A percentile compares a stretch with the other conserved stretches of the same genome.
Evolutionary conservation across 2,888 invertebrate species (phyloP).

Genomic region (Morpho helenor): DNA sequence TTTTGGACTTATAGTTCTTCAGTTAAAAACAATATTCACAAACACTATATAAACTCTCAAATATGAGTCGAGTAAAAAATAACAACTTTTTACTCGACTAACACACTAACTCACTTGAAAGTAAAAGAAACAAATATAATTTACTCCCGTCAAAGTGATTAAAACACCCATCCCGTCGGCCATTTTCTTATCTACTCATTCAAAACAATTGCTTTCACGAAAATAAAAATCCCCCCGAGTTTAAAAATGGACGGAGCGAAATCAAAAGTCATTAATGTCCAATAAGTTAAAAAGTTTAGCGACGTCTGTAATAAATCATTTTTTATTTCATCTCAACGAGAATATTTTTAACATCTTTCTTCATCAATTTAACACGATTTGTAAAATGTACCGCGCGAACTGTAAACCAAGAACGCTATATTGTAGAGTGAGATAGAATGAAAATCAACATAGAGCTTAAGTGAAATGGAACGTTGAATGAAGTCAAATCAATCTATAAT

Average conservation of each 20-base stretch:
- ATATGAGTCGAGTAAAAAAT: too few relatives aligned
- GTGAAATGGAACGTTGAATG: too few relatives aligned
- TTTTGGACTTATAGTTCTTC: too few relatives aligned
- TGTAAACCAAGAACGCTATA: not conserved
- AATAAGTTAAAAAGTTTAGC: conserved; percentile 76
- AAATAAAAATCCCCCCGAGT: conserved; percentile 27
- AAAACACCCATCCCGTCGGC: not conserved
- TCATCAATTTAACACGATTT: conserved; percentile 74
- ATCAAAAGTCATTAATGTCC: conserved; percentile 77
- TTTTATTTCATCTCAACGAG: conserved; percentile 71
- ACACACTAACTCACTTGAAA: too few relatives aligned
- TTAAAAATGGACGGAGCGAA: conserved; percentile 51
- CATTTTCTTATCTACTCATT: not conserved
- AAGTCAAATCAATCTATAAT: too few relatives aligned
- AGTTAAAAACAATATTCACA: too few relatives aligned
- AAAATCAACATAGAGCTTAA: too few relatives aligned
- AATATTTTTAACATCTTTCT: conserved; percentile 69
- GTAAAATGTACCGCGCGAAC: conserved; percentile 1
- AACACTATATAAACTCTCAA: too few relatives aligned
- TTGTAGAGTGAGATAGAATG: conserved; percentile 4
- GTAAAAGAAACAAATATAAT: too few relatives aligned
- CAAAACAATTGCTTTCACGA: not conserved
- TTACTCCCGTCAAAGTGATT: not conserved
- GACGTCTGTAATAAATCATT: conserved; percentile 74
- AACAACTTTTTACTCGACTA: too few relatives aligned